Percentiles rank a stretch among this genome's conserved stretches.
phyloP scores from a whole-genome alignment of 2,888 invertebrate species.

The Leistus spinibarbis region DNA sequence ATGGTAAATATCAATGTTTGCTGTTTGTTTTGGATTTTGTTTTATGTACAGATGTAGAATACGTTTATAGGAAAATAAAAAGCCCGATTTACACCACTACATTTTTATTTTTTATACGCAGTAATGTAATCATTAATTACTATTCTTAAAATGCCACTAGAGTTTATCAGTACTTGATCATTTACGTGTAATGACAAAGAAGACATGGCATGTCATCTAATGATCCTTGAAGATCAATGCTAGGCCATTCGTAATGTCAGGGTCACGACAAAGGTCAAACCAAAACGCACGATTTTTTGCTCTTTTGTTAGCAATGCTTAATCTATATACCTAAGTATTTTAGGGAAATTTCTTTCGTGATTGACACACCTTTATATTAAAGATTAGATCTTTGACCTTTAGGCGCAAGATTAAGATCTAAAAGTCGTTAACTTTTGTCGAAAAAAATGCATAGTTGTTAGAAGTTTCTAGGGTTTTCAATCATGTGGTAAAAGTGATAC shows the following conservation, averaged over 20 bases:
- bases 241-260: background rate
- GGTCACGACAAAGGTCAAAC: background rate
- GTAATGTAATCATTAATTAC: too few relatives aligned
- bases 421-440: background rate
- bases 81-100: too few relatives aligned
- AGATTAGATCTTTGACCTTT: background rate
- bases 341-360: background rate
- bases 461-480: background rate
- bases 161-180: background rate
- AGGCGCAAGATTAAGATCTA: background rate
- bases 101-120: too few relatives aligned
- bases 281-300: background rate
- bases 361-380: background rate
- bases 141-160: background rate
- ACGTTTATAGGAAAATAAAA: too few relatives aligned
- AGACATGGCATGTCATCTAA: background rate
- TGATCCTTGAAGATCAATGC: background rate
- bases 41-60: background rate
- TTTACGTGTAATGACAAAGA: background rate
- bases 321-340: background rate
- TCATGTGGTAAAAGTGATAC: background rate
- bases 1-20: constrained; percentile 15
- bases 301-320: background rate
- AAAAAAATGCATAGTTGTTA: background rate
- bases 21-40: constrained; percentile 4